A percentile compares a stretch with the other conserved stretches of the same genome.
phyloP scores from a whole-genome alignment of 2,888 invertebrate species.

The Nomada fucata region DNA sequence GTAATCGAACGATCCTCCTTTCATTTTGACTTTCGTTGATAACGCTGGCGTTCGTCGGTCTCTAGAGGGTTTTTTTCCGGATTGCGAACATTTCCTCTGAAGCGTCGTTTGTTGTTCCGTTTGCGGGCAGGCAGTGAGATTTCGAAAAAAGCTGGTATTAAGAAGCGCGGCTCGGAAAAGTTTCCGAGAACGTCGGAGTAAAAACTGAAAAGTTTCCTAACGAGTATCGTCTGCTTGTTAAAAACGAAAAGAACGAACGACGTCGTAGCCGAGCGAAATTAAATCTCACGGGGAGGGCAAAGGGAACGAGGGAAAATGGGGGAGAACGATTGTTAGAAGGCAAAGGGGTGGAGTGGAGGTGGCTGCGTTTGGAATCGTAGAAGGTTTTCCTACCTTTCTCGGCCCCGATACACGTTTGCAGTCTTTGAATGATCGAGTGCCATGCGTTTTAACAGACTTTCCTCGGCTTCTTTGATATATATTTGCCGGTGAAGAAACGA shows the following conservation, averaged over 20 bases:
- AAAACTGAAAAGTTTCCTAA: conserved; percentile 26
- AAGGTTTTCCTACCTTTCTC: neutral
- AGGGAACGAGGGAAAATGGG: neutral
- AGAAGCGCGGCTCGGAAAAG: neutral
- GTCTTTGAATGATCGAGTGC: conserved; percentile 8
- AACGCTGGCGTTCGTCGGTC: neutral
- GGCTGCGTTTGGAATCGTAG: conserved; percentile 8
- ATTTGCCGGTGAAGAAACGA: neutral
- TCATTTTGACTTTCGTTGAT: neutral
- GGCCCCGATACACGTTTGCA: neutral
- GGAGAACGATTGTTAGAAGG: conserved; percentile 34
- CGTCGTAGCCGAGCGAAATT: conserved; percentile 30
- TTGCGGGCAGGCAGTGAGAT: neutral
- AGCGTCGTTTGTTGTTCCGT: neutral
- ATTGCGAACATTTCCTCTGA: too few species aligned
- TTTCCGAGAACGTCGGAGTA: neutral
- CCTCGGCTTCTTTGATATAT: neutral
- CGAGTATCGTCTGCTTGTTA: conserved; percentile 34
- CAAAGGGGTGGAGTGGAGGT: neutral
- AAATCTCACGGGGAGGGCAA: conserved; percentile 5
- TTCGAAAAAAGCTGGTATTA: neutral
- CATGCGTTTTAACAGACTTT: neutral
- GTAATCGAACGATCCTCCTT: neutral
- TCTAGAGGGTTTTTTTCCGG: too few species aligned
- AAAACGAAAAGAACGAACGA: conserved; percentile 19